phyloP scores from a whole-genome alignment of 2,113 vertebrate genomes.

The Serinus canaria region DNA sequence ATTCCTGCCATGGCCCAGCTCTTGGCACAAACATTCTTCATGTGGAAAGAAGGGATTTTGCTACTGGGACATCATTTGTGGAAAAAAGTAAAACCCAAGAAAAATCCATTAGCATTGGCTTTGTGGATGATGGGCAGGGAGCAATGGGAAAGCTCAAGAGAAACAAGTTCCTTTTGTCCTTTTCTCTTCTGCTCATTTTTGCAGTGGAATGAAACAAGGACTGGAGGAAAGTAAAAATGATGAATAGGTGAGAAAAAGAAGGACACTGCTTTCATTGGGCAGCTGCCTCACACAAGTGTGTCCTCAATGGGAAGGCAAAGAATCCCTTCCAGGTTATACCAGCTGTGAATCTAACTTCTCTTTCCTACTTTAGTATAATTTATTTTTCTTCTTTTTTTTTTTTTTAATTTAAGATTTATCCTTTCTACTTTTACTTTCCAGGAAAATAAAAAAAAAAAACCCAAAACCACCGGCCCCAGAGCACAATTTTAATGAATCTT shows the following conservation, averaged over 20 bases:
- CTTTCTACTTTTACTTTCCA: not conserved
- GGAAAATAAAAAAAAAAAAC: not conserved
- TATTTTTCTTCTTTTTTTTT: accelerated
- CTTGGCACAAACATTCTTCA: not conserved
- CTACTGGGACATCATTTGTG: not conserved
- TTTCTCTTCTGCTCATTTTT: not conserved
- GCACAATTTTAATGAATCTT: not conserved
- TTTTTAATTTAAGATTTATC: not conserved
- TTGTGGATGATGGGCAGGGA: not conserved
- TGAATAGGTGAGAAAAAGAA: not conserved
- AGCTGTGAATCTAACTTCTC: not conserved
- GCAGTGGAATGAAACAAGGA: not conserved
- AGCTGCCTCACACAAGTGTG: not conserved
- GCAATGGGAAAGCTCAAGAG: not conserved
- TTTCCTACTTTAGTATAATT: not conserved
- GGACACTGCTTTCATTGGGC: not conserved
- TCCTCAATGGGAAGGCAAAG: not conserved
- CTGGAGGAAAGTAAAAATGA: not conserved
- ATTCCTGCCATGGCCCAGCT: not conserved
- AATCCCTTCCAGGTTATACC: not conserved
- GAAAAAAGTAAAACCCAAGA: not conserved
- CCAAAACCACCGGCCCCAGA: not conserved
- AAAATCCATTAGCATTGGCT: not conserved
- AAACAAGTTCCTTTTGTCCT: not conserved
- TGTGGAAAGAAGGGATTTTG: not conserved